Evolutionary conservation across 2,888 invertebrate genomes (phyloP), one percentile per base, ranked within the genome.

Genomic region (Lepidonotus clava): DNA sequence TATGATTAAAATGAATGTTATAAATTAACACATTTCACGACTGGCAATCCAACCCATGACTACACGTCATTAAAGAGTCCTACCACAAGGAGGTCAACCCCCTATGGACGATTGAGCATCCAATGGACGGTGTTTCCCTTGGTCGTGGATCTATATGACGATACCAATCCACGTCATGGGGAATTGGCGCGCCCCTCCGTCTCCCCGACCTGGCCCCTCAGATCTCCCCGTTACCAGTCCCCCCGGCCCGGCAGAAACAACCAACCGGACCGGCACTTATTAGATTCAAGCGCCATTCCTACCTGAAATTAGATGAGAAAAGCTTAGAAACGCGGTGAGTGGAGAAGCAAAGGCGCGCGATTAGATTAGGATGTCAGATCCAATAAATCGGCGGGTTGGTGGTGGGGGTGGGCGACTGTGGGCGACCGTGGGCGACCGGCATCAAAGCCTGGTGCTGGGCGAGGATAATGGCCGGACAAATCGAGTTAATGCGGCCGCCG

Each of bases 301-400:
- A 18, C 61, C 61, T 61, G 61, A 61, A 61, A 61, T 61, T 61
- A 61, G 61, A 61, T 61, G 61, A 61, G 61, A 61, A 61, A 61
- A 28, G 61, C 61, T 61, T 61, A 61, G 61, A 61, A 61, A 61
- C 61, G 24, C 61, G 61, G 28, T 61, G 28, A 61, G 28, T 32
- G 61, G 28, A 61, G 61, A 61, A 61, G 61, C 61, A 61, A 61
- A 61, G 61, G 61, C 61, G 28, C 18, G 61, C 11, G 61, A 61
- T 61, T 61, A 32, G 61, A 61, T 61, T 61, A 61, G 61, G 61
- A 24, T 32, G 61, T 61, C 61, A 11, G 61, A 28, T 61, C 61
- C 61, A 61, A 61, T 61, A 61, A 61, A n/a, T n/a, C n/a, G n/a
- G 61, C 24, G 61, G 61, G 61, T n/a, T 1, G 61, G 61, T 24